Evolutionary conservation across 2,797 vertebrate species (phyloP), one percentile per base, ranked within the genome.

Genomic region (Peromyscus melanophrys): DNA sequence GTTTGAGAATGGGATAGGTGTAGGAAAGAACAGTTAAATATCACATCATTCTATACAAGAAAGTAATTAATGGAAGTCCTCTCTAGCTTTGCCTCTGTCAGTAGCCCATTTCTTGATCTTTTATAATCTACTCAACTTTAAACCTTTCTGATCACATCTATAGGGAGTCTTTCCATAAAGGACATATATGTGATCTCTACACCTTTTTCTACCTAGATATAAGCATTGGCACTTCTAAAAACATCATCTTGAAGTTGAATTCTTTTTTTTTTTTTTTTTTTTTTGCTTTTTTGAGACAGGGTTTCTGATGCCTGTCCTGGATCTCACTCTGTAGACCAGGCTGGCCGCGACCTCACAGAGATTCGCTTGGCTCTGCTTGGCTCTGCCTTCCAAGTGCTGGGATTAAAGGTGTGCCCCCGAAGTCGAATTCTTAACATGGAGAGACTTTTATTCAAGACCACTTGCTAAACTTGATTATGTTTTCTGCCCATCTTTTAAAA

Each of bases 1-100:
- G 71, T 37, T 0, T 80, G 73, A 78, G 89, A 96, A 88, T 63
- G 49, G 23, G 6, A 87, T 90, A 63, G 61, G n/a, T 69, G 61
- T 87, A 59, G 31, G 71, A 78, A 94, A 86, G 27, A 80, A 43
- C 82, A 93, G 52, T 69, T 81, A 89, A 49, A 78, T 61, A 76
- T 65, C 55, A 43, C n/a, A 55, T 49, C 63, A 29, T 34, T 97
- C 84, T 90, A 17, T 89, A 49, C 0, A 2, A 92, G 95, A 87
- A 95, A 94, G 65, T 82, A 90, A 90, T 89, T 96, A 55, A 37
- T 85, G 52, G n/a, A 92, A 84, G 59, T 23, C 43, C 11, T 57
- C 37, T 63, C 31, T 57, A 81, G 46, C 76, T 83, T 94, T 89
- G 89, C 37, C 63, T 81, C 40, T 37, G 73, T 76, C 29, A 37